Conservation (phyloP, 1,140 invertebrate species). For the Apis florea region DNA sequence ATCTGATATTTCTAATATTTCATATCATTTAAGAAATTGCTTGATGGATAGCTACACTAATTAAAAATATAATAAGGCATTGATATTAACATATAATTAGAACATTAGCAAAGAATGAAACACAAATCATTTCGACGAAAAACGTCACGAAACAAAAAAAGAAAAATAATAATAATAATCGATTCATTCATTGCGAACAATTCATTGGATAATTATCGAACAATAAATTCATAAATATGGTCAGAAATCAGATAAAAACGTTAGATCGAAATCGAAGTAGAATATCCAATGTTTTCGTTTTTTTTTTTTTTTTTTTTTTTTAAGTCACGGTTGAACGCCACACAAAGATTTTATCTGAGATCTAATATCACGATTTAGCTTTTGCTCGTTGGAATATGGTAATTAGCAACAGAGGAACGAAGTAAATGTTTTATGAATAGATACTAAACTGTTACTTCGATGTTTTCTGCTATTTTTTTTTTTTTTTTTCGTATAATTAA, state of each 20-base stretch:
- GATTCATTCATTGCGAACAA: background rate
- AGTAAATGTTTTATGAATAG: background rate
- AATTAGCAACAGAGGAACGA: background rate
- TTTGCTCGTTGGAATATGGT: background rate
- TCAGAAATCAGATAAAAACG: background rate
- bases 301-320: background rate
- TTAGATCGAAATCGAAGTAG: conserved; percentile 17
- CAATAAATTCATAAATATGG: background rate
- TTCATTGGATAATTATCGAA: background rate
- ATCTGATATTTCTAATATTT: too few relatives aligned
- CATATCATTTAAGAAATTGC: too few relatives aligned
- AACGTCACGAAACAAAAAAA: background rate
- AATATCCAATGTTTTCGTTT: conserved; percentile 20
- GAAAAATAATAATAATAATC: background rate
- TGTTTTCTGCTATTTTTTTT: background rate
- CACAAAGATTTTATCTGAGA: conserved; percentile 2
- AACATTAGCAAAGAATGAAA: too few relatives aligned
- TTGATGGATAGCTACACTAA: too few relatives aligned
- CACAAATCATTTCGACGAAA: background rate
- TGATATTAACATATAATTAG: too few relatives aligned
- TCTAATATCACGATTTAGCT: background rate
- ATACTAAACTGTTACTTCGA: background rate
- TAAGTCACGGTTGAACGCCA: background rate
- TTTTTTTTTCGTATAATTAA: too few relatives aligned
- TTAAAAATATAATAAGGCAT: too few relatives aligned